Conservation (phyloP, 2,888 invertebrate genomes). For the Platycheirus rosarum region DNA sequence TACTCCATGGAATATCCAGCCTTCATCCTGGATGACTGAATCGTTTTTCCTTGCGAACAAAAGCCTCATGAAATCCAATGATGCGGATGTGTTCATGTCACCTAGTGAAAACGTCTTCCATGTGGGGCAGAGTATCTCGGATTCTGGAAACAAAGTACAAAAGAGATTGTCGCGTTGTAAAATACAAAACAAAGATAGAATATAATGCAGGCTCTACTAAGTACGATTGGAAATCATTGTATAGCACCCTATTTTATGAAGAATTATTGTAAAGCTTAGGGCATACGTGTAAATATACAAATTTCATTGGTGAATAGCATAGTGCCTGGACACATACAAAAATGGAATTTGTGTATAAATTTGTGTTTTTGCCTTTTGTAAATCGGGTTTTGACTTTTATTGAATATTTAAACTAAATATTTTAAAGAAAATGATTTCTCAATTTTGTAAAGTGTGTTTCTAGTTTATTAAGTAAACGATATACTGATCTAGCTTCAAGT, state of each 20-base stretch:
- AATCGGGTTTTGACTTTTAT: too few species aligned
- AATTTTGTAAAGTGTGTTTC: too few species aligned
- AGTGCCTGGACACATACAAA: too few species aligned
- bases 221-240: neutral
- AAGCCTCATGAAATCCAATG: slow-evolving; percentile 80
- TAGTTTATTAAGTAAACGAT: too few species aligned
- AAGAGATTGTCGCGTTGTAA: neutral
- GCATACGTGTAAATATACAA: too few species aligned
- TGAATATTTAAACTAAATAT: too few species aligned
- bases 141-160: slow-evolving; percentile 76
- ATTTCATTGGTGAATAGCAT: too few species aligned
- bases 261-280: too few species aligned
- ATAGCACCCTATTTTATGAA: neutral
- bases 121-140: slow-evolving; percentile 78
- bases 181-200: neutral
- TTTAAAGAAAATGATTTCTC: too few species aligned
- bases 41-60: slow-evolving; percentile 79
- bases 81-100: slow-evolving; percentile 79
- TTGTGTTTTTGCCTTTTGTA: too few species aligned
- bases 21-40: slow-evolving; percentile 79
- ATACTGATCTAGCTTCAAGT: too few species aligned
- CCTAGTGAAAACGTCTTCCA: slow-evolving; percentile 80
- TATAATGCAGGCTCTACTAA: neutral
- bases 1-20: slow-evolving; percentile 80
- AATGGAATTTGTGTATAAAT: too few species aligned